Percentiles rank a stretch among this genome's conserved stretches.
These are phyloP conservation scores for Zaprionus nigranus DNA, from an alignment of 1,140 invertebrate genomes.

Conservation along the genomic window DNA sequence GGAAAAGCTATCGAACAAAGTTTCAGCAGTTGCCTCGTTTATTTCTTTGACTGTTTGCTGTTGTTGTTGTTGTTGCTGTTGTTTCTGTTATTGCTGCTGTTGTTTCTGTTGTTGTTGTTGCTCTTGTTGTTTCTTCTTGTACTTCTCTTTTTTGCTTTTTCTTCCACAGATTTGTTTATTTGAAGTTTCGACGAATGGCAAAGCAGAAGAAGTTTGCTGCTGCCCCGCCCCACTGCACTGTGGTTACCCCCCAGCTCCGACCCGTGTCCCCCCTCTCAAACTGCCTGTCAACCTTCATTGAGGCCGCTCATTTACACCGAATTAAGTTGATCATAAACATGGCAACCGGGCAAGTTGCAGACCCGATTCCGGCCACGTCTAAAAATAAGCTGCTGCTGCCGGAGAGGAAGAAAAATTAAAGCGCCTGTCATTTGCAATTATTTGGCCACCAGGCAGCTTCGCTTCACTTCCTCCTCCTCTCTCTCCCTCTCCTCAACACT, in stretches of 20 bases:
- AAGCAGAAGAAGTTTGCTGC: constrained; percentile 29
- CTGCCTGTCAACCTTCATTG: constrained; percentile 54
- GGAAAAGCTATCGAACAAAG: constrained; percentile 59
- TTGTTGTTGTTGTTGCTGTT: constrained; percentile 28
- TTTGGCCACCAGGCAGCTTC: constrained; percentile 60
- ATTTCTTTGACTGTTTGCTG: constrained; percentile 34
- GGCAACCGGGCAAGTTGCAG: constrained; percentile 45
- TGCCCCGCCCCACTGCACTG: constrained; percentile 21
- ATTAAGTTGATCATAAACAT: constrained; percentile 81
- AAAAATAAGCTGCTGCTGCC: constrained; percentile 60
- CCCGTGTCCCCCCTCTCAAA: background rate
- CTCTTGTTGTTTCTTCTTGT: constrained; percentile 14
- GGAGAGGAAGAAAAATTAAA: constrained; percentile 80
- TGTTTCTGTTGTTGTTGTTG: constrained; percentile 30
- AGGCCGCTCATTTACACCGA: constrained; percentile 75
- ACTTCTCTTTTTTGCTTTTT: constrained; percentile 58
- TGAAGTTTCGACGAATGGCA: constrained; percentile 61
- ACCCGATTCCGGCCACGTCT: constrained; percentile 25
- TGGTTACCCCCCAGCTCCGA: constrained; percentile 13
- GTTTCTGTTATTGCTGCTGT: constrained; percentile 4
- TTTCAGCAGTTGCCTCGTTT: constrained; percentile 54
- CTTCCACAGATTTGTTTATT: constrained; percentile 74
- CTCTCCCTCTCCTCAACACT: too few species aligned
- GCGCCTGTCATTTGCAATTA: constrained; percentile 80
- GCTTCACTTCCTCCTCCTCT: constrained; percentile 43